Percentiles rank a stretch among this genome's conserved stretches.
These are phyloP conservation scores for Mellivora capensis DNA, from an alignment of 2,113 vertebrate genomes.

Conservation along the genomic window DNA sequence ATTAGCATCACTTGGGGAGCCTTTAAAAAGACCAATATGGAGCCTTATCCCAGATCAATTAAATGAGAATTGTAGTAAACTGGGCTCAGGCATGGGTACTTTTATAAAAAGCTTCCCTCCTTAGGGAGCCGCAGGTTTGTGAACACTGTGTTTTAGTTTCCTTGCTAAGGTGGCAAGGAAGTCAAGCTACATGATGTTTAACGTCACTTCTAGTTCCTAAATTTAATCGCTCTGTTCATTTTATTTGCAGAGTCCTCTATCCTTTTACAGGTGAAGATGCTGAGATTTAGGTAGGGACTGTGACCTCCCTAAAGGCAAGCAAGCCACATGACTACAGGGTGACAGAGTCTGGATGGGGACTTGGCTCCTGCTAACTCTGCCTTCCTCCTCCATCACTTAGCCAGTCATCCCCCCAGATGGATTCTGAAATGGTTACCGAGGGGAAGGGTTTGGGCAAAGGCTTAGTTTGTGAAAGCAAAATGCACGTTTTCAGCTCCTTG, in stretches of 20 bases:
- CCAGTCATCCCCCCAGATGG: not conserved
- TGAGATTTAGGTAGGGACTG: not conserved
- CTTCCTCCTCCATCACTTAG: not conserved
- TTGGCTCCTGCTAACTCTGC: not conserved
- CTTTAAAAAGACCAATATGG: not conserved
- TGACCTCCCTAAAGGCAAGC: not conserved
- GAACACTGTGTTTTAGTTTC: not conserved
- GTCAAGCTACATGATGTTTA: not conserved
- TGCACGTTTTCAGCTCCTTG: not conserved
- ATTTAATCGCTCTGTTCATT: not conserved
- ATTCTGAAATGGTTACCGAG: not conserved
- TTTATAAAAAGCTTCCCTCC: not conserved
- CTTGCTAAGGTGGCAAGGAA: not conserved
- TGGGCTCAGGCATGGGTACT: rapidly evolving
- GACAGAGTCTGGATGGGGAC: not conserved
- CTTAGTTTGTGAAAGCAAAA: conserved; percentile 16
- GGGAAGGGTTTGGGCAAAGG: not conserved
- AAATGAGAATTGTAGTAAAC: not conserved
- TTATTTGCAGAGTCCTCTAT: not conserved
- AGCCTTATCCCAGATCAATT: not conserved
- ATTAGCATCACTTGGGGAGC: not conserved
- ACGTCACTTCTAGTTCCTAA: not conserved
- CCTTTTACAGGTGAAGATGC: not conserved
- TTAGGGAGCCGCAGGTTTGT: not conserved
- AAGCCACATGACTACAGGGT: not conserved